A percentile compares a stretch with the other conserved stretches of the same genome.
These are phyloP conservation scores for Dolichallabes microphthalmus DNA, from an alignment of 2,113 vertebrate genomes.

Conservation along the genomic window DNA sequence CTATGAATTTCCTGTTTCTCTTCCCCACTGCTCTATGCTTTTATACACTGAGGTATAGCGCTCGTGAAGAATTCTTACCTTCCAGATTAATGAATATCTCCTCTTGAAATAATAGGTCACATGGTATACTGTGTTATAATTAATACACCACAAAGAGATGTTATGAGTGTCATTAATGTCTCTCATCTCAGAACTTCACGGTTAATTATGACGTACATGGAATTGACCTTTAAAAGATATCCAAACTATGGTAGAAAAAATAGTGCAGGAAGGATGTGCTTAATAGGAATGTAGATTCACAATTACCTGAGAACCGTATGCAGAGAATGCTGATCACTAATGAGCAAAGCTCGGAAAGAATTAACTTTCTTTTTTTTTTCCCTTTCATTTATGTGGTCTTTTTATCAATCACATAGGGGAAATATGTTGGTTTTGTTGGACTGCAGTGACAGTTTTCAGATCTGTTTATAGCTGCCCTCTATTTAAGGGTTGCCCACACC, in stretches of 20 bases:
- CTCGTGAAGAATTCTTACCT: constrained; percentile 21
- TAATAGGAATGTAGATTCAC: constrained; percentile 10
- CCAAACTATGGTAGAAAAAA: background rate
- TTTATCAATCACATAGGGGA: background rate
- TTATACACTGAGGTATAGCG: constrained; percentile 27
- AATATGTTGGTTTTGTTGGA: background rate
- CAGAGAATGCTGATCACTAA: constrained; percentile 7
- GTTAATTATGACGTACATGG: constrained; percentile 15
- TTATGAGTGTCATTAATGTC: constrained; percentile 20
- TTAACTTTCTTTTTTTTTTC: background rate
- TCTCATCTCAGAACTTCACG: constrained; percentile 9
- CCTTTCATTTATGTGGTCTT: background rate
- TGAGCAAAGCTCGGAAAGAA: background rate
- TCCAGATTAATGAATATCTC: constrained; percentile 26
- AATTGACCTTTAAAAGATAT: constrained; percentile 36
- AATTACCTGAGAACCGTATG: constrained; percentile 3
- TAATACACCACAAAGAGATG: background rate
- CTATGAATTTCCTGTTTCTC: background rate
- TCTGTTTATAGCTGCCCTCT: too few species aligned
- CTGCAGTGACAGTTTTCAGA: background rate
- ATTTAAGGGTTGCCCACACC: too few species aligned
- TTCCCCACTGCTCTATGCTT: background rate
- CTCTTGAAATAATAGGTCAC: constrained; percentile 11
- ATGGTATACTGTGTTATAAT: constrained; percentile 30
- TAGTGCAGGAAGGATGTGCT: too few species aligned